Base-by-base conservation (phyloP, 23 tunicate species). In the Diplosoma virens region DNA sequence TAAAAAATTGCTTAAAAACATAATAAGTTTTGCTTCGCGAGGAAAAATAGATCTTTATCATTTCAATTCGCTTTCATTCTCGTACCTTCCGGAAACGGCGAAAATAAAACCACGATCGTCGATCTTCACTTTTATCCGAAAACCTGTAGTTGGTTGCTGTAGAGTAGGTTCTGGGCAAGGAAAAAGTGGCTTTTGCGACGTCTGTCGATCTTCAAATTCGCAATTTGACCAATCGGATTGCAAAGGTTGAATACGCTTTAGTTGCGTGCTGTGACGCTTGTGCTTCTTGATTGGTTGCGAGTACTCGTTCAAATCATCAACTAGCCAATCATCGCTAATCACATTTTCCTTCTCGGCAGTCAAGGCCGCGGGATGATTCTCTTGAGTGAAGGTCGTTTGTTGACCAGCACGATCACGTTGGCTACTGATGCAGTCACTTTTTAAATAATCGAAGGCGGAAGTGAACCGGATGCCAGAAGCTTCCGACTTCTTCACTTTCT, bases 51-150 rank as follows among this genome's bases (percentile, higher is more conserved):
- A n/a, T n/a, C n/a, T n/a, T n/a, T n/a, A n/a, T n/a, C n/a, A n/a
- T n/a, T n/a, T n/a, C n/a, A n/a, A n/a, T n/a, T n/a, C n/a, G n/a
- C n/a, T n/a, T n/a, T n/a, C n/a, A n/a, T n/a, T n/a, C 14, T 23
- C 83, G 79, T 28, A 86, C 92, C 83, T 79, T 47, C 67, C 92
- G 0, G 92, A 84, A 0, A 86, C 84, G 0, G 64, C 80, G 29
- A 86, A 31, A 53, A 78, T 30, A 26, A 86, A 86, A 29, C 35
- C 37, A 9, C 61, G 82, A 2, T 82, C 92, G 32, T 79, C 72
- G 36, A 86, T 61, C 33, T 86, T 71, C 2, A 86, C 84, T 30
- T 48, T 58, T 1, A 86, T 47, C n/a, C 70, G 81, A n/a, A 32
- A 37, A 25, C 23, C 41, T 14, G 64, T 21, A 30, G 33, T 48